A percentile compares a stretch with the other conserved stretches of the same genome.
These are phyloP conservation scores for Clarias fuscus DNA, from an alignment of 2,797 vertebrate genomes.

Conservation along the genomic window DNA sequence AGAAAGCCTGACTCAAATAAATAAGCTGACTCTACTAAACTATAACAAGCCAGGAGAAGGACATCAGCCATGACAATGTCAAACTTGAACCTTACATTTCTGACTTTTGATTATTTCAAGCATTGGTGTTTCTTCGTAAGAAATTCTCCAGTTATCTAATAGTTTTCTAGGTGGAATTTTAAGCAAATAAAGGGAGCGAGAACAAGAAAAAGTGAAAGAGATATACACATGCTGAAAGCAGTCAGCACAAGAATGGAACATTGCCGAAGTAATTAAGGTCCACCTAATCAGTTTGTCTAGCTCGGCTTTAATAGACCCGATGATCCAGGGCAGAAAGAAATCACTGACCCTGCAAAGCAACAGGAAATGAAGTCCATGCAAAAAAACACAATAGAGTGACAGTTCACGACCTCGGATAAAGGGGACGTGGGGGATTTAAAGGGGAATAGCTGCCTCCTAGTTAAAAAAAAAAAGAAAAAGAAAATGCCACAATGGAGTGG, in stretches of 20 bases:
- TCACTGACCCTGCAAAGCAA: constrained; percentile 59
- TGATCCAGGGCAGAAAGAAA: constrained; percentile 58
- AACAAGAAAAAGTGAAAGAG: not conserved
- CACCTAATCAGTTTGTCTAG: constrained; percentile 55
- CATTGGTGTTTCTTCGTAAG: constrained; percentile 15
- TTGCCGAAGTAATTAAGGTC: constrained; percentile 55
- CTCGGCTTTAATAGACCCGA: constrained; percentile 55
- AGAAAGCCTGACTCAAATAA: constrained; percentile 39
- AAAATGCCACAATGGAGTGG: constrained; percentile 33
- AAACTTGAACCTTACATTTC: not conserved
- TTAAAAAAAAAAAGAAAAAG: constrained; percentile 28
- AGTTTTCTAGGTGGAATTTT: not conserved
- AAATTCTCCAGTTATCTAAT: not conserved
- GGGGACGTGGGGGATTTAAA: not conserved
- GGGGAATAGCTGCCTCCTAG: constrained; percentile 38
- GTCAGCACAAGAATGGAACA: constrained; percentile 33
- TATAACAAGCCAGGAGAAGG: constrained; percentile 15
- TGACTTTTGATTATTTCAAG: constrained; percentile 29
- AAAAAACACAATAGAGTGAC: constrained; percentile 51
- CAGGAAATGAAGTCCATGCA: constrained; percentile 61
- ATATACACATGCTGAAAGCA: constrained; percentile 29
- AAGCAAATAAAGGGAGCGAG: not conserved
- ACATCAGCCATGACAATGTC: constrained; percentile 23
- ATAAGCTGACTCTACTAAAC: constrained; percentile 24
- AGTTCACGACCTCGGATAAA: constrained; percentile 50